phyloP scores from a whole-genome alignment of 2,113 vertebrate species.

The Amblyopsis rosae region DNA sequence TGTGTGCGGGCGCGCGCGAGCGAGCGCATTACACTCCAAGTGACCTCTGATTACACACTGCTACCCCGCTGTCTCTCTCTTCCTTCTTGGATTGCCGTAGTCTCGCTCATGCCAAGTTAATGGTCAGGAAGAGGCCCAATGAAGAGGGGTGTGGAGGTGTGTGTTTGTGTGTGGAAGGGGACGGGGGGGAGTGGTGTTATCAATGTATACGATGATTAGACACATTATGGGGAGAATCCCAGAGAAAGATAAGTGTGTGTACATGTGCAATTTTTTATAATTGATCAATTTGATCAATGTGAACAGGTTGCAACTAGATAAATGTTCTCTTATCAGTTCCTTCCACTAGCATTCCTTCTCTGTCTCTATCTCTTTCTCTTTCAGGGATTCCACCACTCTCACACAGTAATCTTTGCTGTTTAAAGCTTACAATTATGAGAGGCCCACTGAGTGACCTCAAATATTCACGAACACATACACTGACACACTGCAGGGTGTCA shows the following conservation, averaged over 20 bases:
- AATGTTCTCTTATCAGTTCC: constrained; percentile 7
- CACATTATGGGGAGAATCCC: not conserved
- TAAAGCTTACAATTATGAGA: constrained; percentile 54
- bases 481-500: not conserved
- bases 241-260: not conserved
- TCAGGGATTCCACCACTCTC: constrained; percentile 4
- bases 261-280: no score
- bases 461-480: constrained; percentile 25
- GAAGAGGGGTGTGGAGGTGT: not conserved
- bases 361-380: constrained; percentile 8
- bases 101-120: constrained; percentile 2
- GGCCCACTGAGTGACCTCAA: constrained; percentile 46
- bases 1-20: constrained; percentile 18
- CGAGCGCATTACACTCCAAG: constrained; percentile 31
- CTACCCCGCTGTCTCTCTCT: constrained; percentile 35
- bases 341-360: constrained; percentile 1
- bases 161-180: not conserved
- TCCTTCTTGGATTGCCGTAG: not conserved
- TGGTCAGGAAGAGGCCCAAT: not conserved
- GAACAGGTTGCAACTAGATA: constrained; percentile 1
- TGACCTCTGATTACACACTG: constrained; percentile 43
- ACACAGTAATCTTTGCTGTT: no score
- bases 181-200: not conserved
- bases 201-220: constrained; percentile 14
- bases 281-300: constrained; percentile 10